These are phyloP conservation scores for Chloropsis cyanopogon DNA, from an alignment of 2,113 vertebrate genomes.

Conservation along the genomic window DNA sequence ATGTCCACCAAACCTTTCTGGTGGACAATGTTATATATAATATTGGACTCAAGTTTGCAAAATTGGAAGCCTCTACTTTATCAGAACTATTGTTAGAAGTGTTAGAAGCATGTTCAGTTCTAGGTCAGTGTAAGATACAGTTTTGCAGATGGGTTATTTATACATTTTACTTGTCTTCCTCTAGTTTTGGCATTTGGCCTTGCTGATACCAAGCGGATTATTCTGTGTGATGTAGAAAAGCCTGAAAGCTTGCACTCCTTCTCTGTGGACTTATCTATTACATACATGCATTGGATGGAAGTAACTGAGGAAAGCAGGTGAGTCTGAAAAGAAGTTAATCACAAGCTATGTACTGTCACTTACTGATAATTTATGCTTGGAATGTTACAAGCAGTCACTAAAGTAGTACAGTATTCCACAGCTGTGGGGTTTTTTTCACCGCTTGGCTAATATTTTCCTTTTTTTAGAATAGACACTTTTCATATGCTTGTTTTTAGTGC, in stretches of 20 bases:
- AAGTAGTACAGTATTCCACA: not conserved
- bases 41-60: not conserved
- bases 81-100: not conserved
- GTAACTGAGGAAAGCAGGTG: constrained; percentile 92
- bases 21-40: not conserved
- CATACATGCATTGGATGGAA: constrained; percentile 99
- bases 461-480: not conserved
- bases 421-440: not conserved
- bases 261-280: constrained; percentile 80
- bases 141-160: not conserved
- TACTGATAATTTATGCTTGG: not conserved
- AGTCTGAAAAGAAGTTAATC: not conserved
- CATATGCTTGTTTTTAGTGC: not conserved
- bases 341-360: not conserved
- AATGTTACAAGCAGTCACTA: not conserved
- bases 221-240: constrained; percentile 95
- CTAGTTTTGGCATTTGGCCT: constrained; percentile 94
- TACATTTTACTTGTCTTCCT: not conserved
- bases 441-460: not conserved
- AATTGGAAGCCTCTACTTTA: not conserved
- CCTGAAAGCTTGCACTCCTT: constrained; percentile 95
- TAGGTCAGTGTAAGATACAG: not conserved
- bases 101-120: not conserved
- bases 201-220: constrained; percentile 88
- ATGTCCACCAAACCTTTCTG: not conserved